Percentiles rank a stretch among this genome's conserved stretches.
These are phyloP conservation scores for Choristoneura fumiferana DNA, from an alignment of 1,140 invertebrate genomes.

Conservation along the genomic window DNA sequence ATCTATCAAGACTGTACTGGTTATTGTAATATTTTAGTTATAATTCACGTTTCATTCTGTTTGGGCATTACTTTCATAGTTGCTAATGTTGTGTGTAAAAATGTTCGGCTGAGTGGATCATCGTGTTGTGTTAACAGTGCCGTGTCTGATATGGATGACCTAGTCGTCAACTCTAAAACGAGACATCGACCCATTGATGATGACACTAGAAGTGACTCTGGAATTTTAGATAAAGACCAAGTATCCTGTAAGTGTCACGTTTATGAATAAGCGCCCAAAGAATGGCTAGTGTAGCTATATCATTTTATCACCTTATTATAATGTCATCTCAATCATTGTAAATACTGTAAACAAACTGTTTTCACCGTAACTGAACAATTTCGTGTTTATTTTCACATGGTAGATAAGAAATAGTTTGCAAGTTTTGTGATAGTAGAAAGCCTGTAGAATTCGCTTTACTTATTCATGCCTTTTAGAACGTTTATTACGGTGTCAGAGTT, in stretches of 20 bases:
- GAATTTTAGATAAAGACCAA: constrained; percentile 45
- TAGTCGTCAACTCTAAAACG: constrained; percentile 35
- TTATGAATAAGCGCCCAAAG: neutral
- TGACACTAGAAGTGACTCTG: constrained; percentile 64
- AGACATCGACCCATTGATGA: constrained; percentile 63
- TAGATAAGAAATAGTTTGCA: constrained; percentile 8
- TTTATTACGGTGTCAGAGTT: constrained; percentile 13
- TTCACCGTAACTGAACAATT: neutral
- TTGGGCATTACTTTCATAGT: constrained; percentile 33
- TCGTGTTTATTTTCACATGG: constrained; percentile 11
- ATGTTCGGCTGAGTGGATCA: constrained; percentile 24
- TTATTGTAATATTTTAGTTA: constrained; percentile 61
- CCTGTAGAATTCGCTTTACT: constrained; percentile 5
- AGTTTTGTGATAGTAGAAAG: constrained; percentile 3
- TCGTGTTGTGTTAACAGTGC: constrained; percentile 30
- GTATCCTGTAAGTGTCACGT: constrained; percentile 29
- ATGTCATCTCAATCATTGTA: neutral
- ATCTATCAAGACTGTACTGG: constrained; percentile 47
- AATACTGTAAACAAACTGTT: constrained; percentile 3
- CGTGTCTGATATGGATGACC: constrained; percentile 52
- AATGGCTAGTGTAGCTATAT: neutral
- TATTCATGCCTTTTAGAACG: constrained; percentile 12
- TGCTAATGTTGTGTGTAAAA: constrained; percentile 29
- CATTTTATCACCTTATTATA: constrained; percentile 13
- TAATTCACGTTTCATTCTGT: constrained; percentile 52